Evolutionary conservation across 2,888 invertebrate genomes (phyloP), one percentile per base, ranked within the genome.

Genomic region (Ferdinandea cuprea): DNA sequence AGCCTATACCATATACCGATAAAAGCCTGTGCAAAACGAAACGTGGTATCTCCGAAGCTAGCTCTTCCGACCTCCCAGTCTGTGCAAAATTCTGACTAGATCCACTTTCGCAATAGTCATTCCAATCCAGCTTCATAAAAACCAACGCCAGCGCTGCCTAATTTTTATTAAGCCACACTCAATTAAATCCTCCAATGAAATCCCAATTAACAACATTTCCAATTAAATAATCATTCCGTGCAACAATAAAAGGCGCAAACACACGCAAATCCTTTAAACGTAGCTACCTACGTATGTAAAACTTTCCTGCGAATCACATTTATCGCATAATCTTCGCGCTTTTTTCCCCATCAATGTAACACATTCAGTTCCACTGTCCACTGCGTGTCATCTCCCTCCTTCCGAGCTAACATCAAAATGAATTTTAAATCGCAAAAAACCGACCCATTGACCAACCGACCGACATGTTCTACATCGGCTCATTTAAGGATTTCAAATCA

Each of bases 401-500:
- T 9, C 2, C 8, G 11, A 8, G 2, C 30, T 13, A 8, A 15
- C 46, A 56, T 13, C 48, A 37, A 59, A 37, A 3, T 59, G 9
- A 30, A 69, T 76, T 46, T 35, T 4, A 35, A 52, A 30, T 25
- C 44, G 25, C 30, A 32, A 21, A 42, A 58, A 9, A 32, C 32
- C 21, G 54, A 9, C 44, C 32, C 21, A 68, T 3, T 40, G 54
- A 68, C 54, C 42, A 11, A 9, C 40, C 32, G 3, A 46, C 48
- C 48, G 54, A 52, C 65, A 54, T 37, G 52, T 25, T 30, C 30
- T n/a, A 42, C 21, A 44, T 19, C 42, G 30, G 6, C 5, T 40
- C 9, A 40, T 69, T 58, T 69, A 74, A 69, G 69, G 50, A 69
- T 63, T 44, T 42, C 32, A 63, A 59, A 68, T 80, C 50, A 69